A percentile compares a stretch with the other conserved stretches of the same genome.
Conservation (phyloP, 2,797 vertebrate species). For the Rhynchonycteris naso region DNA sequence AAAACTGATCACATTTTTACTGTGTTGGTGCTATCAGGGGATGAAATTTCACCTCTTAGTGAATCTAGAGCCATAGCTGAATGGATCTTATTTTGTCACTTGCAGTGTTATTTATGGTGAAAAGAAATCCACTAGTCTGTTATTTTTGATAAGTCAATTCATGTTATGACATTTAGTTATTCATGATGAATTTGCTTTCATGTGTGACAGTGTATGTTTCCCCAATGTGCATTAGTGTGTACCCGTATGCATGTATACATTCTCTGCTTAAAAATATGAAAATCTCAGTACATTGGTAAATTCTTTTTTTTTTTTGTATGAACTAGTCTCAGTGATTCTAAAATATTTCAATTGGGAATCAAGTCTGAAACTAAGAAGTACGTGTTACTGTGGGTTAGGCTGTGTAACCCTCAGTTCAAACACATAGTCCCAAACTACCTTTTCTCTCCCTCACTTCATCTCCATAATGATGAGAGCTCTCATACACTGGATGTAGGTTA, state of each 20-base stretch:
- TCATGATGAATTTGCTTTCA: background rate
- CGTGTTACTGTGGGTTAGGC: background rate
- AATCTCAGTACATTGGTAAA: background rate
- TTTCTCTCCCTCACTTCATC: background rate
- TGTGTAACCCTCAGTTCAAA: background rate
- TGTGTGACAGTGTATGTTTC: background rate
- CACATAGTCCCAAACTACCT: background rate
- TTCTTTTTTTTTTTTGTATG: background rate
- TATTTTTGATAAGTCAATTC: background rate
- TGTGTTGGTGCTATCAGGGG: background rate
- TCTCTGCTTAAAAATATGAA: background rate
- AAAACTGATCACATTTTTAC: background rate
- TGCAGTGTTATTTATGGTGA: background rate
- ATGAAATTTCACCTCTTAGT: background rate
- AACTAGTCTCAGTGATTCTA: background rate
- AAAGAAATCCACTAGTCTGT: background rate
- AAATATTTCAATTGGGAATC: background rate
- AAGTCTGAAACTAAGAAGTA: background rate
- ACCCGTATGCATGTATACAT: background rate
- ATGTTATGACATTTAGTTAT: background rate
- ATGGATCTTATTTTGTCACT: background rate
- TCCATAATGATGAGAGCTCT: background rate
- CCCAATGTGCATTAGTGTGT: background rate
- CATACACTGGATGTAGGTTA: background rate
- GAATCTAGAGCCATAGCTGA: background rate